Evolutionary conservation across 2,888 invertebrate species (phyloP).

Genomic region (Trachelus iudaicus): DNA sequence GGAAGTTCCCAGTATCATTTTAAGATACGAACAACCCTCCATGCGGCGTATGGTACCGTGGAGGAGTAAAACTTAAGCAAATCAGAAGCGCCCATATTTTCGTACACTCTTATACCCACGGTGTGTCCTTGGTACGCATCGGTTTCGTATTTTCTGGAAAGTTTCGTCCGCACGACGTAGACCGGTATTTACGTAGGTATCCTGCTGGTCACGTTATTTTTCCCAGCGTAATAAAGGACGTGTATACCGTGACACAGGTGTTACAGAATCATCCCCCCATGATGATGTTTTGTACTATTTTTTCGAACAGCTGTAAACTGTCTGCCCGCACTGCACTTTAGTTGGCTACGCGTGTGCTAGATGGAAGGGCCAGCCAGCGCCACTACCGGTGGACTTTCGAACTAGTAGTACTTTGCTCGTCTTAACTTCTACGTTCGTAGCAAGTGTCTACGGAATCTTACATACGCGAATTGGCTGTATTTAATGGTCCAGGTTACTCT

Average conservation of each 20-base stretch:
- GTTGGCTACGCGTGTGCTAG: not conserved
- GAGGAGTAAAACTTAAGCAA: not conserved
- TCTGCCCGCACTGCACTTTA: not conserved
- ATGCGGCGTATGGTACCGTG: not conserved
- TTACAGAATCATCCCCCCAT: not conserved
- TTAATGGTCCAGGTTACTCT: constrained; percentile 51
- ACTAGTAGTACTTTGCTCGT: not conserved
- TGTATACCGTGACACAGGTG: not conserved
- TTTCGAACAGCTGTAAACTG: not conserved
- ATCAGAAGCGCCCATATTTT: not conserved
- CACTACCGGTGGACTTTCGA: not conserved
- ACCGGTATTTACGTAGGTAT: not conserved
- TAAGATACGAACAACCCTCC: constrained; percentile 36
- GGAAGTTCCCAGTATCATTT: constrained; percentile 45
- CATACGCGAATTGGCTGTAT: constrained; percentile 40
- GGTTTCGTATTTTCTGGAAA: not conserved
- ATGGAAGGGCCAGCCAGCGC: not conserved
- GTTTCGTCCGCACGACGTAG: not conserved
- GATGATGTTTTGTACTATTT: not conserved
- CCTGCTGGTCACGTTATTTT: not conserved
- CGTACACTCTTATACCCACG: not conserved
- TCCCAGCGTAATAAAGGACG: not conserved
- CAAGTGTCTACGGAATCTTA: not conserved
- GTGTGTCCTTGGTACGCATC: not conserved
- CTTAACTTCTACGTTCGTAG: not conserved